A percentile compares a stretch with the other conserved stretches of the same genome.
Conservation (phyloP, 2,113 vertebrate genomes). For the Poeciliopsis occidentalis region DNA sequence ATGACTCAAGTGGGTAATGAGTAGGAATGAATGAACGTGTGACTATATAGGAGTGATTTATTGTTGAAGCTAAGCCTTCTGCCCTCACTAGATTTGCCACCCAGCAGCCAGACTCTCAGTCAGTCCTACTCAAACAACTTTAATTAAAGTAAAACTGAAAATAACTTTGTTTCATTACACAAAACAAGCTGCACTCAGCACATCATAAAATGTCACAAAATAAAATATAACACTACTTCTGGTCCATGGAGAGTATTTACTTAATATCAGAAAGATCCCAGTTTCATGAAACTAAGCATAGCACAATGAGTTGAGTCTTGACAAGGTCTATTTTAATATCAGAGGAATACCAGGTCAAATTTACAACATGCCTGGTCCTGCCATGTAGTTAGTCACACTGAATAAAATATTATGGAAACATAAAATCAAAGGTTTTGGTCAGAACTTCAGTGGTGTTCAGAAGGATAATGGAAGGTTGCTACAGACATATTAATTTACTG, state of each 20-base stretch:
- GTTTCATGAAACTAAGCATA: not conserved
- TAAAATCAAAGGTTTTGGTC: no score
- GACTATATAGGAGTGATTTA: slow-evolving; percentile 46
- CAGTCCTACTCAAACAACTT: not conserved
- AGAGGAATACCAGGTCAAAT: not conserved
- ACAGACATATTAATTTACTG: no score
- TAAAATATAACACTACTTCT: not conserved
- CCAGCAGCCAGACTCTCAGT: not conserved
- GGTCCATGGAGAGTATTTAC: not conserved
- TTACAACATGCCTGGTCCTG: not conserved
- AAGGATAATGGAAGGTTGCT: no score
- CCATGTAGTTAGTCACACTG: no score
- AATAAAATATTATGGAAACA: not conserved
- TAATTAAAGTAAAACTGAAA: not conserved
- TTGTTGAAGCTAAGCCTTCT: slow-evolving; percentile 24
- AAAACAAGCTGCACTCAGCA: not conserved
- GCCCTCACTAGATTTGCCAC: slow-evolving; percentile 9
- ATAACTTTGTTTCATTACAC: not conserved
- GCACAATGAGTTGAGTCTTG: not conserved
- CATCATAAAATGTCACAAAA: not conserved
- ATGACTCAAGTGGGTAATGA: slow-evolving; percentile 65
- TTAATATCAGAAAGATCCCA: not conserved
- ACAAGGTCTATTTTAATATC: not conserved
- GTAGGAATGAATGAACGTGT: slow-evolving; percentile 23
- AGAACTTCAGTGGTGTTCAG: not conserved